Conservation (phyloP, 2,797 vertebrate species). For the Furcifer pardalis region DNA sequence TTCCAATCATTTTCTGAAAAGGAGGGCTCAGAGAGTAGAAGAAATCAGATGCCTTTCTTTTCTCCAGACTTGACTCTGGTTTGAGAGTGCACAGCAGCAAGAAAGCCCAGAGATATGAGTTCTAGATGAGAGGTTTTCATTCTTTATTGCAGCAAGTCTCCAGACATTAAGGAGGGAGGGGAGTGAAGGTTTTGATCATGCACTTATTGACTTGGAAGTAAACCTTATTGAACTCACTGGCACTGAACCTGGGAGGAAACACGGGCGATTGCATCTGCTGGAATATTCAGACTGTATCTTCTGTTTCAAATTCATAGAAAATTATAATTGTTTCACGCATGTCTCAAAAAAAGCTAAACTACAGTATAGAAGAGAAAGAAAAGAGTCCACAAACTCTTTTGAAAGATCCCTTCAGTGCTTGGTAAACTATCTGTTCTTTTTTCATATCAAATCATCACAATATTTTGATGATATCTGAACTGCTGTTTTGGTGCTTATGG, state of each 20-base stretch:
- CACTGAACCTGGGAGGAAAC: neutral
- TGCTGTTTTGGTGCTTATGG: neutral
- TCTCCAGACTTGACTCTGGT: neutral
- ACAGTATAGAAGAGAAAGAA: too few species aligned
- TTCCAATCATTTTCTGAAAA: slow-evolving; percentile 35
- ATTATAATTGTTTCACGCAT: neutral
- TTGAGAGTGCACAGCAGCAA: neutral
- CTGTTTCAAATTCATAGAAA: neutral
- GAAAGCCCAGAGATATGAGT: neutral
- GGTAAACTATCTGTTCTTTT: neutral
- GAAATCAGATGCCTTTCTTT: neutral
- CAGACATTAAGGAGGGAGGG: neutral
- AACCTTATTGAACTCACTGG: neutral
- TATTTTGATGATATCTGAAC: neutral
- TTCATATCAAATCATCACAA: neutral
- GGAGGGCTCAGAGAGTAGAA: slow-evolving; percentile 12
- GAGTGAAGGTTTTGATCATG: neutral
- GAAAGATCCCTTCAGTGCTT: neutral
- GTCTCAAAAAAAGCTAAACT: neutral
- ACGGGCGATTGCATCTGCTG: neutral
- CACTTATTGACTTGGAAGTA: neutral
- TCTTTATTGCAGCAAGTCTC: neutral
- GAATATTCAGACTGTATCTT: neutral
- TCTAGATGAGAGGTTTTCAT: neutral
- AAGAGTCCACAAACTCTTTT: neutral